phyloP scores from a whole-genome alignment of 64 coral and sea anemone species.

The Pocillopora damicornis region DNA sequence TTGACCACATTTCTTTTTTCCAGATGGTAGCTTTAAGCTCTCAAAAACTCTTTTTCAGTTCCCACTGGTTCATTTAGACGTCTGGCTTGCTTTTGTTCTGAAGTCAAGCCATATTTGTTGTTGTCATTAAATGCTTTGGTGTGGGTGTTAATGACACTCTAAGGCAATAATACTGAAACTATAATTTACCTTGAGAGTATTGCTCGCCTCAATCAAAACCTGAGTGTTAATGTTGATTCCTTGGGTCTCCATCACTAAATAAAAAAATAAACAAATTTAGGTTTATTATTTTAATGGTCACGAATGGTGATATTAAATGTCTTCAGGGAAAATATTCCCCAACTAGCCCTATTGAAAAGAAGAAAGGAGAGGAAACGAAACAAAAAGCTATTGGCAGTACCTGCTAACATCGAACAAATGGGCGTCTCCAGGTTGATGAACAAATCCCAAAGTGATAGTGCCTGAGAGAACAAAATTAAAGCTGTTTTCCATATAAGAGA shows the following conservation, averaged over 20 bases:
- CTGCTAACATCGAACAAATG: constrained; percentile 80
- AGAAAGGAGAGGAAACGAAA: background rate
- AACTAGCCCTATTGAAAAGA: too few species aligned
- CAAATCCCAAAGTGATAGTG: constrained; percentile 62
- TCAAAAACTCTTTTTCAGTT: too few species aligned
- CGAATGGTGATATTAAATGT: background rate
- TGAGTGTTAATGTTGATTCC: constrained; percentile 59
- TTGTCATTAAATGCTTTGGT: too few species aligned
- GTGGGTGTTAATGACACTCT: too few species aligned
- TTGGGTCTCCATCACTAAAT: constrained; percentile 58
- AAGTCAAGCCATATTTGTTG: too few species aligned
- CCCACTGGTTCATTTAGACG: too few species aligned
- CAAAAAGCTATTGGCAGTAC: background rate
- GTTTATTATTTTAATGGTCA: background rate
- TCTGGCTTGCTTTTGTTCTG: too few species aligned
- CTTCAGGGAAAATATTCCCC: background rate
- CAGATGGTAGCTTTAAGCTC: too few species aligned
- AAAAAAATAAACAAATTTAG: background rate
- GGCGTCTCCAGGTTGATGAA: constrained; percentile 75
- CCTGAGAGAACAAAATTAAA: constrained; percentile 34
- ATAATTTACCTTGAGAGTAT: constrained; percentile 64
- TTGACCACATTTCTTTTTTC: too few species aligned
- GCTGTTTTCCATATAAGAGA: background rate
- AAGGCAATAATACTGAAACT: background rate
- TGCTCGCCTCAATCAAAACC: constrained; percentile 54